Base-by-base conservation (phyloP, 2,797 vertebrate genomes). In the Pterois miles region DNA sequence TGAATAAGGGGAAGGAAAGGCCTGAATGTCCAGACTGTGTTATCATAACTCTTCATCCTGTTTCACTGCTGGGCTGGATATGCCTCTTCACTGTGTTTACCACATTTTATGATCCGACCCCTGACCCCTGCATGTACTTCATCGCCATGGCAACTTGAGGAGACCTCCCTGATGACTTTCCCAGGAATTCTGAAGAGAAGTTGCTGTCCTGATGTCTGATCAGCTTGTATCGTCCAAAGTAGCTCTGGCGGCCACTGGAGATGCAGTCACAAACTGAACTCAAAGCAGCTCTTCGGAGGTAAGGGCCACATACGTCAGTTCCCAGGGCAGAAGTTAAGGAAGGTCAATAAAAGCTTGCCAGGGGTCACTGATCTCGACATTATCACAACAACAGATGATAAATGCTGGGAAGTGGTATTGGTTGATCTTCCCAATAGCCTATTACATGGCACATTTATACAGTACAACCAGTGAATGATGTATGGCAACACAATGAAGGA, bases 81-180 rank as follows among this genome's bases (percentile, higher is more conserved):
- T 57, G 54, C 38, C 57, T 72, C 65, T 82, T 60, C 43, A 5
- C 53, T 77, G 46, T 74, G 80, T 89, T 87, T 87, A 90, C 70
- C 23, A 89, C 84, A 82, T 91, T 85, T 92, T 88, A 81, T 86
- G 72, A 82, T 70, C 85, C 71, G 34, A 86, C 87, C 90, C 82
- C 73, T 91, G 84, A 93, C 94, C 92, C 87, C 65, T 76, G 67
- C 67, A 68, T 80, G 74, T 80, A 80, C 69, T 92, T 89, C 66
- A 89, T 72, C 81, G 63, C 78, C 73, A 81, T 69, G 79, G 69
- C 57, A 48, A 88, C 76, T 48, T 25, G 6, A 64, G 50, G 81
- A 88, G 89, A 89, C 72, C 82, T 76, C 84, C 78, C 78, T 38
- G 74, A 76, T 80, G 83, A 91, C 85, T 93, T 92, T 92, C 88